Conservation (phyloP, 2,113 vertebrate species). For the Isichthys henryi region DNA sequence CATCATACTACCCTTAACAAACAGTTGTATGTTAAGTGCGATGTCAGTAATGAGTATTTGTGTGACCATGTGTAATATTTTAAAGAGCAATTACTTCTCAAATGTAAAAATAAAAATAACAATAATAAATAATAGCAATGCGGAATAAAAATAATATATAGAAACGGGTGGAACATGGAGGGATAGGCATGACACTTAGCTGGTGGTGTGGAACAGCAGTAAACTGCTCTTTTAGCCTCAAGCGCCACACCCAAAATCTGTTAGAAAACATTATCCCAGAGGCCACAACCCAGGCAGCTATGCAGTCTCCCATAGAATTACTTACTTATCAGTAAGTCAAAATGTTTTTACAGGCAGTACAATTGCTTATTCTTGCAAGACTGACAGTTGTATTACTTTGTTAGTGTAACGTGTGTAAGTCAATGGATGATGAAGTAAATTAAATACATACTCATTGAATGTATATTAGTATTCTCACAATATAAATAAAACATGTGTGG, state of each 20-base stretch:
- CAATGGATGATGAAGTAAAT: neutral
- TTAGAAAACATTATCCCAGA: neutral
- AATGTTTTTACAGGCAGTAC: neutral
- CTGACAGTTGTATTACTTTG: neutral
- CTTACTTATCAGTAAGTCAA: neutral
- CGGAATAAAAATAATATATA: neutral
- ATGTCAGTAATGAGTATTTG: neutral
- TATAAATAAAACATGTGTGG: neutral
- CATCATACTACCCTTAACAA: neutral
- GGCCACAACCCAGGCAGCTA: neutral
- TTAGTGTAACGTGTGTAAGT: neutral
- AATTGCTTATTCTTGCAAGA: neutral
- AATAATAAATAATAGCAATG: neutral
- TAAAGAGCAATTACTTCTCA: neutral
- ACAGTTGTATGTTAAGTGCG: neutral
- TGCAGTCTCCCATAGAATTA: neutral
- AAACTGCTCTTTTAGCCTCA: neutral
- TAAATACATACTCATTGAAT: neutral
- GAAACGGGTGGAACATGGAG: neutral
- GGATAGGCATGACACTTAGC: neutral
- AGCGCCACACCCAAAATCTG: neutral
- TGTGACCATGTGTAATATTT: neutral
- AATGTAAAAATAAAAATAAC: neutral
- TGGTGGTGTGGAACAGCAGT: neutral
- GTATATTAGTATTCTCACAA: neutral